Conservation (phyloP, 2,797 vertebrate species). For the Eidolon dupreanum region DNA sequence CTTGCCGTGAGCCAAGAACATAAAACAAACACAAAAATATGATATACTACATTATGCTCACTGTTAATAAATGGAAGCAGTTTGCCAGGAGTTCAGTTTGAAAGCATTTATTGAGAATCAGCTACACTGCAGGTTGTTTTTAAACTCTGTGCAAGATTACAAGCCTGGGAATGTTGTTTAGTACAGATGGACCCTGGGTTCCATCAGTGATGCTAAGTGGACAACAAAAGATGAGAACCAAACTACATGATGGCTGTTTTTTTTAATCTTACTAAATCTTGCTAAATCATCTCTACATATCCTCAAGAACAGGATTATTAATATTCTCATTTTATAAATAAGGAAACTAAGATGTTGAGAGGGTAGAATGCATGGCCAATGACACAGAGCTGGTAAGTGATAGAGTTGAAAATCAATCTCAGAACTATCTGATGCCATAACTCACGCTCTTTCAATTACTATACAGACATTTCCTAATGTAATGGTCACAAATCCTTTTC, state of each 20-base stretch:
- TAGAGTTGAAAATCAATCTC: background rate
- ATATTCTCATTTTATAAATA: background rate
- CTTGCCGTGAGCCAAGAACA: background rate
- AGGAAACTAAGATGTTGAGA: background rate
- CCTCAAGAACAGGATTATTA: background rate
- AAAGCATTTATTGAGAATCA: background rate
- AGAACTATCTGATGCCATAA: background rate
- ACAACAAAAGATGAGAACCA: background rate
- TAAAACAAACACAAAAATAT: background rate
- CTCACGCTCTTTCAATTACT: background rate
- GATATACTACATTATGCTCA: background rate
- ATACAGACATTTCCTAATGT: background rate
- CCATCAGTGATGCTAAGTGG: background rate
- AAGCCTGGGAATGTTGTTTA: background rate
- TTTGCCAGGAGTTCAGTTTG: background rate
- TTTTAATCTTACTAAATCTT: background rate
- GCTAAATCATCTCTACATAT: background rate
- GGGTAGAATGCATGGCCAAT: background rate
- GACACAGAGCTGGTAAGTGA: background rate
- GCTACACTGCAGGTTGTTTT: background rate
- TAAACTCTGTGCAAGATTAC: background rate
- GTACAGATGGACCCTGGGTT: background rate
- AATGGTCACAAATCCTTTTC: background rate
- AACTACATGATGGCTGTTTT: background rate
- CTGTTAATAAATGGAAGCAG: background rate